Conservation (phyloP, 1,140 invertebrate species). For the Penaeus indicus region DNA sequence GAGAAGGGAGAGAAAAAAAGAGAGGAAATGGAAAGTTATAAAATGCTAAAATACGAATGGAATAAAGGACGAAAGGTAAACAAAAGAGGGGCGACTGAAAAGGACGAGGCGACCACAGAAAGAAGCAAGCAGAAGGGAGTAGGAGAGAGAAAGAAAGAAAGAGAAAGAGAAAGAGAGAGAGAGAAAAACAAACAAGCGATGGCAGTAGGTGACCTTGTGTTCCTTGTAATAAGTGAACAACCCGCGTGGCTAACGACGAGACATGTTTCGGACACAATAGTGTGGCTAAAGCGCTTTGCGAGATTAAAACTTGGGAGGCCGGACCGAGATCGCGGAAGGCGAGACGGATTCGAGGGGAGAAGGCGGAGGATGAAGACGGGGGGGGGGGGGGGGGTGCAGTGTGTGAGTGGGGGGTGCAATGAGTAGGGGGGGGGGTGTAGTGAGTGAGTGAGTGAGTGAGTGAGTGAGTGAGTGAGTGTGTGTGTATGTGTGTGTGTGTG, state of each 20-base stretch:
- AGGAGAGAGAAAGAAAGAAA: background rate
- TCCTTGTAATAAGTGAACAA: too few species aligned
- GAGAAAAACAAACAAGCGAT: background rate
- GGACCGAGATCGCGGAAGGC: too few species aligned
- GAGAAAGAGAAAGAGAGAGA: background rate
- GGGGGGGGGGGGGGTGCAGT: background rate
- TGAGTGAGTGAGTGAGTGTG: conserved; percentile 18
- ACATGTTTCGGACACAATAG: too few species aligned
- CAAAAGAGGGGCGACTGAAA: background rate
- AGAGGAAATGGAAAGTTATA: background rate
- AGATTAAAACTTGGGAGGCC: too few species aligned
- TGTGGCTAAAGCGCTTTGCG: too few species aligned
- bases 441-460: background rate
- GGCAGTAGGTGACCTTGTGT: too few species aligned
- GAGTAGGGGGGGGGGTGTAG: background rate
- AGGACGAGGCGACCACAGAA: too few species aligned
- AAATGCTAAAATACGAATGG: too few species aligned
- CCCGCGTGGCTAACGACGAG: too few species aligned
- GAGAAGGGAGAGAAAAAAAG: background rate
- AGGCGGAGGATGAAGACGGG: background rate
- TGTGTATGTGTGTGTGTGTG: background rate
- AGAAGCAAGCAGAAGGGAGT: too few species aligned
- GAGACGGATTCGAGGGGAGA: too few species aligned
- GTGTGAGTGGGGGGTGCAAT: background rate
- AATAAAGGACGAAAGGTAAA: too few species aligned